phyloP scores from a whole-genome alignment of 2,888 invertebrate genomes.

The Spodoptera littoralis region DNA sequence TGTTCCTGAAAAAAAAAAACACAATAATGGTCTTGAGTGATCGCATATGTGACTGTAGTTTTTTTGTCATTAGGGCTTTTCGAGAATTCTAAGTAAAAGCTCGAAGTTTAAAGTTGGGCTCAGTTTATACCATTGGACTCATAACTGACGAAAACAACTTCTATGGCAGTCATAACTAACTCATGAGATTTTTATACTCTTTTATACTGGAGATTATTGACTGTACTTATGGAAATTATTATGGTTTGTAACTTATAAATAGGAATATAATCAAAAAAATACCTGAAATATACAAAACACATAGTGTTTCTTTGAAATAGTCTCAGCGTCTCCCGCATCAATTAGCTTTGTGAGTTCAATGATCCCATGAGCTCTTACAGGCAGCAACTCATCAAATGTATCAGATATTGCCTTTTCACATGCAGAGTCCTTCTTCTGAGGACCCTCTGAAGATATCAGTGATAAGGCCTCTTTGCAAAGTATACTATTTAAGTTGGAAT shows the following conservation, averaged over 20 bases:
- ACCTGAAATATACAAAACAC: conserved; percentile 93
- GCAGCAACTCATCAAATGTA: conserved; percentile 91
- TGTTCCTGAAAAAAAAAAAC: conserved; percentile 87
- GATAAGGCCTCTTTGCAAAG: conserved; percentile 77
- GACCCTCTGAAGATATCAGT: conserved; percentile 65
- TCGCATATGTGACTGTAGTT: too few relatives aligned
- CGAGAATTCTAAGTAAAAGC: too few relatives aligned
- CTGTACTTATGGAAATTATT: too few relatives aligned
- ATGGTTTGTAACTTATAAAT: neutral
- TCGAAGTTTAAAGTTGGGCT: too few relatives aligned
- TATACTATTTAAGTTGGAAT: conserved; percentile 68
- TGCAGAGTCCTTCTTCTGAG: conserved; percentile 68
- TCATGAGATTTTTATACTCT: too few relatives aligned
- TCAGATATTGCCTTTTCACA: conserved; percentile 91
- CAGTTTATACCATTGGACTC: too few relatives aligned
- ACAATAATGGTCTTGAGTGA: neutral
- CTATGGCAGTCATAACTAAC: too few relatives aligned
- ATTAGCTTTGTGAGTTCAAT: conserved; percentile 92
- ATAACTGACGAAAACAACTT: too few relatives aligned
- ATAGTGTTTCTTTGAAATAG: conserved; percentile 90
- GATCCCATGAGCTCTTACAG: conserved; percentile 94
- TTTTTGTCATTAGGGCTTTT: too few relatives aligned
- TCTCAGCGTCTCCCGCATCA: conserved; percentile 90
- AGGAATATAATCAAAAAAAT: conserved; percentile 47
- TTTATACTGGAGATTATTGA: too few relatives aligned